These are phyloP conservation scores for Leucania comma DNA, from an alignment of 2,888 invertebrate species.

Conservation along the genomic window DNA sequence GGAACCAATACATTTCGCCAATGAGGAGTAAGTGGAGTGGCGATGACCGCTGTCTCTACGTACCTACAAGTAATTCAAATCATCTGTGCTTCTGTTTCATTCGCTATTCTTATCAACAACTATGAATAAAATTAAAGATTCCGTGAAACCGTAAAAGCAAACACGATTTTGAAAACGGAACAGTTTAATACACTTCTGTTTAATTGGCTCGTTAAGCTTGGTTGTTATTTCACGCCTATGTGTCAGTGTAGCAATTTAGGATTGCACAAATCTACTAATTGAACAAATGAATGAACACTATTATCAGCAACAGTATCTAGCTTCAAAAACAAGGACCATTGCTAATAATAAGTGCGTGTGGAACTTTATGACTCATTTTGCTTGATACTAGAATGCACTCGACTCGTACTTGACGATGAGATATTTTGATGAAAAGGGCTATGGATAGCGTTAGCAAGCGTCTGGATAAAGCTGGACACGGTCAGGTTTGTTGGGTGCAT, in stretches of 20 bases:
- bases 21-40: conserved; percentile 69
- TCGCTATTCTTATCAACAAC: conserved; percentile 56
- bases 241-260: conserved; percentile 63
- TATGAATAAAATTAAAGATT: conserved; percentile 22
- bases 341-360: conserved; percentile 64
- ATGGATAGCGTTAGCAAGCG: neutral
- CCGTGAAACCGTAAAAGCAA: conserved; percentile 25
- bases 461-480: too few relatives aligned
- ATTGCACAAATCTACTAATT: conserved; percentile 67
- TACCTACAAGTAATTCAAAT: conserved; percentile 64
- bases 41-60: conserved; percentile 68
- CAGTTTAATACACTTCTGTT: conserved; percentile 57
- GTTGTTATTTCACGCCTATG: conserved; percentile 61
- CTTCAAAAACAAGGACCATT: conserved; percentile 61
- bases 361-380: conserved; percentile 66
- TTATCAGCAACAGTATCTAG: conserved; percentile 51
- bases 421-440: conserved; percentile 23
- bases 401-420: conserved; percentile 20
- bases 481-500: too few relatives aligned
- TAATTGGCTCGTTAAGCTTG: conserved; percentile 71
- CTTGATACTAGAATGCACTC: conserved; percentile 54
- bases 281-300: conserved; percentile 59
- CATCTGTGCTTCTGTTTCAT: conserved; percentile 68
- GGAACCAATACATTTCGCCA: conserved; percentile 73
- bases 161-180: conserved; percentile 30